phyloP scores from a whole-genome alignment of 2,888 invertebrate species.

The Plebejus anna region DNA sequence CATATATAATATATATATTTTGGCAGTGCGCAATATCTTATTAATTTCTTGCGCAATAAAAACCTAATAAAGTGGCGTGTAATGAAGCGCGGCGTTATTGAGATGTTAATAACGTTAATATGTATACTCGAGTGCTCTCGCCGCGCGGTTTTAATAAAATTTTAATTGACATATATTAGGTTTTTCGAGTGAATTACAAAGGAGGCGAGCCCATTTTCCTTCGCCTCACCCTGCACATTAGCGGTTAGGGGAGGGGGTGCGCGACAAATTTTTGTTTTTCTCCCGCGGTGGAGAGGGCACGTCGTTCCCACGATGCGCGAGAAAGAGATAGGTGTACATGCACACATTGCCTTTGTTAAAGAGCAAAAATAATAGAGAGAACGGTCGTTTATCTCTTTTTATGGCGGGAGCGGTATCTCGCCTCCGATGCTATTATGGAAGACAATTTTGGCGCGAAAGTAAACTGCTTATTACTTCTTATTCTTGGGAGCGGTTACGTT shows the following conservation, averaged over 20 bases:
- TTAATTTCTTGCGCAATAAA: slow-evolving; percentile 29
- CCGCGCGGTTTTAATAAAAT: slow-evolving; percentile 69
- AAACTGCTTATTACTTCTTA: slow-evolving; percentile 79
- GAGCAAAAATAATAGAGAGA: slow-evolving; percentile 79
- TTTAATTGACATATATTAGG: slow-evolving; percentile 77
- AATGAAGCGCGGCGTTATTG: slow-evolving; percentile 52
- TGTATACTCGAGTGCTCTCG: slow-evolving; percentile 54
- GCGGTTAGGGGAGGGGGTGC: slow-evolving; percentile 61
- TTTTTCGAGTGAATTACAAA: slow-evolving; percentile 73
- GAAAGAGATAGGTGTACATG: slow-evolving; percentile 72
- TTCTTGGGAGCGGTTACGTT: slow-evolving; percentile 58
- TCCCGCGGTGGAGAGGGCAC: slow-evolving; percentile 57
- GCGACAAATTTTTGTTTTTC: slow-evolving; percentile 76
- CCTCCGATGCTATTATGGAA: slow-evolving; percentile 75
- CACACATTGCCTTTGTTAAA: slow-evolving; percentile 78
- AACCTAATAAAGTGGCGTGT: slow-evolving; percentile 37
- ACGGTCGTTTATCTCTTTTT: slow-evolving; percentile 80
- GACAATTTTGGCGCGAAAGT: slow-evolving; percentile 80
- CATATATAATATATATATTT: neutral
- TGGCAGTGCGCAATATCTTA: neutral
- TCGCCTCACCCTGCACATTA: slow-evolving; percentile 67
- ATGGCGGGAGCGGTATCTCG: slow-evolving; percentile 75
- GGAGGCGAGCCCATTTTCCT: slow-evolving; percentile 63
- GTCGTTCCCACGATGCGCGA: slow-evolving; percentile 43
- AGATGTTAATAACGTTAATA: slow-evolving; percentile 65